Base-by-base conservation (phyloP, 2,797 vertebrate species). In the Paratrypauchen microcephalus region DNA sequence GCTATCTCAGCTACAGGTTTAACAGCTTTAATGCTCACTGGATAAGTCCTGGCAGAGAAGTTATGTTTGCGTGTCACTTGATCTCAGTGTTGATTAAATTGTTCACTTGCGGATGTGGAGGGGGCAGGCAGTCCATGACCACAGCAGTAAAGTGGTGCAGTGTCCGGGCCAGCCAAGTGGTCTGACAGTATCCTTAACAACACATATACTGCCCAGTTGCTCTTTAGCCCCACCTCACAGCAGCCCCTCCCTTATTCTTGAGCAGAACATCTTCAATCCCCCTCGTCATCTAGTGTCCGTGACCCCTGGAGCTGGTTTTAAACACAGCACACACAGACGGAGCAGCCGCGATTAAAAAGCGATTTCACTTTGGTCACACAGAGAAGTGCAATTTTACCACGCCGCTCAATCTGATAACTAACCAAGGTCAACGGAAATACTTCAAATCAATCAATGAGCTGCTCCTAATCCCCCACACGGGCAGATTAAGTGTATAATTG, bases 401-500 rank as follows among this genome's bases (percentile, higher is more conserved):
- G 71, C 82, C 81, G 73, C 78, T 63, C 65, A 84, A 95, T 95
- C 95, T 94, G 94, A 95, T 95, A 98, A 95, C 96, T 94, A 78
- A 75, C 93, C 95, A 96, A 95, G 92, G 95, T 96, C 96, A 96
- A 93, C 94, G 93, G 95, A 97, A 96, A 96, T 93, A 93, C 91
- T 81, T 90, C 71, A 94, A 97, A 96, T 95, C 96, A 97, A 97
- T 97, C 96, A 96, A 94, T 95, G 95, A 94, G 92, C 85, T 66
- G 85, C 85, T 83, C 85, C 88, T 96, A 97, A 99, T 98, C 96
- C 92, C 89, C 79, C 90, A 82, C 85, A 75, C 91, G 95, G 94
- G 93, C 95, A 98, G 97, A 99, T 99, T 98, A 98, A 97, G 95
- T 93, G 93, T 96, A 99, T 98, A 98, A 98, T 96, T 99, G 97